phyloP scores from a whole-genome alignment of 2,888 invertebrate genomes.

The Lasioglossum lativentre region DNA sequence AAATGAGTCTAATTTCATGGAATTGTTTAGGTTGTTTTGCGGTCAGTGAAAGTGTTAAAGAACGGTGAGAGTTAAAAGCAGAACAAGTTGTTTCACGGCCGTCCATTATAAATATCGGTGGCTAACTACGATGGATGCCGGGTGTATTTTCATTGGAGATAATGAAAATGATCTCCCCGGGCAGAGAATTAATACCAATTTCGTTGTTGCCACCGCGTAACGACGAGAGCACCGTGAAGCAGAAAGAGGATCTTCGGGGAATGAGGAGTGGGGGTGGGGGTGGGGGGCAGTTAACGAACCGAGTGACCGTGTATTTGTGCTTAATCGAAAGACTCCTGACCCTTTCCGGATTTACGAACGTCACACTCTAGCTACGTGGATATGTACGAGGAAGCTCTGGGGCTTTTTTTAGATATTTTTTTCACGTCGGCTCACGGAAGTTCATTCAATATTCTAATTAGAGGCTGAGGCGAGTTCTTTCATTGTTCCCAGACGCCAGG shows the following conservation, averaged over 20 bases:
- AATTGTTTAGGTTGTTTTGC: too few relatives aligned
- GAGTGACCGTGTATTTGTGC: slow-evolving; percentile 13
- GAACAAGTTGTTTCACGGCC: neutral
- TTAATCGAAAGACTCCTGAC: slow-evolving; percentile 12
- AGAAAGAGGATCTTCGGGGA: neutral
- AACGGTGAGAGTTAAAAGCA: neutral
- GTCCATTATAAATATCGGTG: neutral
- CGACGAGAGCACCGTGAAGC: neutral
- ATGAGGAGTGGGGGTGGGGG: too few relatives aligned
- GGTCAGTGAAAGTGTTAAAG: neutral
- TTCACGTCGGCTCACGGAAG: neutral
- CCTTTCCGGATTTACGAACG: slow-evolving; percentile 17
- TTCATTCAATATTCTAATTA: neutral
- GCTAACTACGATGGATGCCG: neutral
- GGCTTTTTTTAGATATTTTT: neutral
- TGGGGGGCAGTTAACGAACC: slow-evolving; percentile 13
- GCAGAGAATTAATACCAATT: slow-evolving; percentile 23
- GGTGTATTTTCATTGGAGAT: neutral
- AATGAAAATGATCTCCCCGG: slow-evolving; percentile 5
- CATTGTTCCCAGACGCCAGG: neutral
- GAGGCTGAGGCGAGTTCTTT: neutral
- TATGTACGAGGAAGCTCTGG: neutral
- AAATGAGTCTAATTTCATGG: neutral
- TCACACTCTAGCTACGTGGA: neutral
- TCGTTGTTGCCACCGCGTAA: neutral